Evolutionary conservation across 2,888 invertebrate genomes (phyloP).

Genomic region (Synergus gifuensis): DNA sequence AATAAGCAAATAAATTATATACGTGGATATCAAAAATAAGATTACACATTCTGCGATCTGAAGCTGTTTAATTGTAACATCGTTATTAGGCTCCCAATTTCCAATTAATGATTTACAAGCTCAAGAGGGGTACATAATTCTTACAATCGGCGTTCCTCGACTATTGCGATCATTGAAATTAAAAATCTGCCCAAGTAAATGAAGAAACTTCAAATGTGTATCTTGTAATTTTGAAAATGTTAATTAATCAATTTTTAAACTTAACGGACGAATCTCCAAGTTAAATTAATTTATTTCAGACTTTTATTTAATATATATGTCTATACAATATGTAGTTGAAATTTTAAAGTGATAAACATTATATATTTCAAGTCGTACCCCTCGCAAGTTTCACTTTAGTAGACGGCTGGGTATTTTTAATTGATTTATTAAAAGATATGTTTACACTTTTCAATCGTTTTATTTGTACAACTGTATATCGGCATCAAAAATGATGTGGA

Average conservation of each 20-base stretch:
- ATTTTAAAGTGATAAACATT: too few relatives aligned
- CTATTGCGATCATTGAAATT: background rate
- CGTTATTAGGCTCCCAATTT: background rate
- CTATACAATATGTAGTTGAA: too few relatives aligned
- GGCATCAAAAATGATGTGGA: conserved; percentile 37
- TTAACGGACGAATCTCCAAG: background rate
- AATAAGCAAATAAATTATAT: conserved; percentile 61
- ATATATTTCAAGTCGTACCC: too few relatives aligned
- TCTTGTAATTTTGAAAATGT: too few relatives aligned
- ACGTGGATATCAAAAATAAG: conserved; percentile 42
- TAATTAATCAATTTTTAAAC: too few relatives aligned
- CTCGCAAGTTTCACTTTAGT: background rate
- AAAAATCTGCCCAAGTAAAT: background rate
- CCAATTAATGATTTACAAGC: background rate
- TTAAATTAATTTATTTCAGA: background rate
- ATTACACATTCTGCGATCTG: background rate
- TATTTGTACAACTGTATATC: conserved; percentile 41
- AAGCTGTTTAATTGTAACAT: conserved; percentile 12
- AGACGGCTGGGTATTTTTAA: background rate
- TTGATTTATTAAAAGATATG: conserved; percentile 30
- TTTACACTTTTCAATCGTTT: conserved; percentile 27
- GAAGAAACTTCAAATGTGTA: background rate
- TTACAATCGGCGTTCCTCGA: background rate
- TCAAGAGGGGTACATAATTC: background rate
- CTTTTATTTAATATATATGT: background rate